These are phyloP conservation scores for Orthosia gothica DNA, from an alignment of 2,888 invertebrate genomes.

Conservation along the genomic window DNA sequence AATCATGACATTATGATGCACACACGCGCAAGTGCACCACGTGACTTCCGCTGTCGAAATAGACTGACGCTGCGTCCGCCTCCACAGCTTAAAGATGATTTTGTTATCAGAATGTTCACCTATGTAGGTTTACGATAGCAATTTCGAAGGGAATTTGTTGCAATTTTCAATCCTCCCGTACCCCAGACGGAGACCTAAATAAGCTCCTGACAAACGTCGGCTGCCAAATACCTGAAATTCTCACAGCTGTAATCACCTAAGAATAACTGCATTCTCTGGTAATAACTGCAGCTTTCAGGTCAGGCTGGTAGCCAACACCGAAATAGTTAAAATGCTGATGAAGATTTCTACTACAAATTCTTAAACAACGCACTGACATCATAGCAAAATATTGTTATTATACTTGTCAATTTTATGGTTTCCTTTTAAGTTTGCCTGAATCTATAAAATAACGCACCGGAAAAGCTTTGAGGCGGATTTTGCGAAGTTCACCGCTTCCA, in stretches of 20 bases:
- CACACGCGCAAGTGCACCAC: conserved; percentile 78
- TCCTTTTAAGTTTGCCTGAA: conserved; percentile 66
- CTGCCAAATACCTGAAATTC: conserved; percentile 41
- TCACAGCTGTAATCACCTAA: conserved; percentile 21
- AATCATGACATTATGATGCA: conserved; percentile 86
- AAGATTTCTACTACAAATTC: conserved; percentile 15
- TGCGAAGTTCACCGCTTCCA: conserved; percentile 54
- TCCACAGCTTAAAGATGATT: conserved; percentile 48
- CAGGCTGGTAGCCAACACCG: conserved; percentile 39
- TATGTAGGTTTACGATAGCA: conserved; percentile 13
- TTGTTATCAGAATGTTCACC: conserved; percentile 56
- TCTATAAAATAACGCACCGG: conserved; percentile 63
- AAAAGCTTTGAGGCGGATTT: conserved; percentile 66
- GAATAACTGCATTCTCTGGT: conserved; percentile 35
- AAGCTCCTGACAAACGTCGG: conserved; percentile 11
- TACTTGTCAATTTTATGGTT: conserved; percentile 37
- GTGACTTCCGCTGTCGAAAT: conserved; percentile 88
- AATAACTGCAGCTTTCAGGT: conserved; percentile 38
- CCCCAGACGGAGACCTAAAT: conserved; percentile 10
- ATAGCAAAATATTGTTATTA: background rate
- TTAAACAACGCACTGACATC: background rate
- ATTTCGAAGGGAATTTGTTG: conserved; percentile 13
- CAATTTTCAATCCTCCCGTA: conserved; percentile 16
- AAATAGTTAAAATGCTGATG: conserved; percentile 22
- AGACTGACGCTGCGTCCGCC: conserved; percentile 76